Evolutionary conservation across 2,888 invertebrate genomes (phyloP).

Genomic region (Pseudoips prasinana): DNA sequence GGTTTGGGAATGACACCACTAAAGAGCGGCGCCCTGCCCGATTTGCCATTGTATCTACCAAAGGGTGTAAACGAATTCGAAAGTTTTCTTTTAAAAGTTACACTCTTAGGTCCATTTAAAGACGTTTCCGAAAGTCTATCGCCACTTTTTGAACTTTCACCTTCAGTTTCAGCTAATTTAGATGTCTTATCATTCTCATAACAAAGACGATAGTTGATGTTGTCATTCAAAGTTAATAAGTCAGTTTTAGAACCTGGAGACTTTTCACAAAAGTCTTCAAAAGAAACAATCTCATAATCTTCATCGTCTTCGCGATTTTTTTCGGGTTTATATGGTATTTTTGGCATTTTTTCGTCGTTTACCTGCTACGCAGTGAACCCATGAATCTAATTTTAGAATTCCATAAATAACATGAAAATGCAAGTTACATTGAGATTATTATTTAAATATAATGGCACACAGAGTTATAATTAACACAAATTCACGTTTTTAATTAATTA

Average conservation of each 20-base stretch:
- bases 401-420: not conserved
- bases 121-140: constrained; percentile 68
- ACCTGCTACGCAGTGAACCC: constrained; percentile 14
- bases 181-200: constrained; percentile 63
- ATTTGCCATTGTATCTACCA: constrained; percentile 54
- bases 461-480: no score
- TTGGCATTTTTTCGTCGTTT: constrained; percentile 57
- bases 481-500: no score
- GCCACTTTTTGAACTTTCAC: constrained; percentile 57
- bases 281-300: constrained; percentile 80
- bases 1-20: constrained; percentile 65
- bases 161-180: constrained; percentile 51
- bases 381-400: constrained; percentile 33
- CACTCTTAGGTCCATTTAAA: constrained; percentile 58
- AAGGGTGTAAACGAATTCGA: constrained; percentile 66
- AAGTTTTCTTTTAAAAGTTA: constrained; percentile 53
- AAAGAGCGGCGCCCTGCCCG: constrained; percentile 52
- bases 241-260: constrained; percentile 76
- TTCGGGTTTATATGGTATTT: constrained; percentile 71
- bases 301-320: constrained; percentile 64
- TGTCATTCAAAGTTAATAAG: constrained; percentile 77
- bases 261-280: constrained; percentile 83
- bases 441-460: no score
- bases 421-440: not conserved
- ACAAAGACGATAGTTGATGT: constrained; percentile 75